A percentile compares a stretch with the other conserved stretches of the same genome.
These are phyloP conservation scores for Sander vitreus DNA, from an alignment of 2,113 vertebrate species.

Conservation along the genomic window DNA sequence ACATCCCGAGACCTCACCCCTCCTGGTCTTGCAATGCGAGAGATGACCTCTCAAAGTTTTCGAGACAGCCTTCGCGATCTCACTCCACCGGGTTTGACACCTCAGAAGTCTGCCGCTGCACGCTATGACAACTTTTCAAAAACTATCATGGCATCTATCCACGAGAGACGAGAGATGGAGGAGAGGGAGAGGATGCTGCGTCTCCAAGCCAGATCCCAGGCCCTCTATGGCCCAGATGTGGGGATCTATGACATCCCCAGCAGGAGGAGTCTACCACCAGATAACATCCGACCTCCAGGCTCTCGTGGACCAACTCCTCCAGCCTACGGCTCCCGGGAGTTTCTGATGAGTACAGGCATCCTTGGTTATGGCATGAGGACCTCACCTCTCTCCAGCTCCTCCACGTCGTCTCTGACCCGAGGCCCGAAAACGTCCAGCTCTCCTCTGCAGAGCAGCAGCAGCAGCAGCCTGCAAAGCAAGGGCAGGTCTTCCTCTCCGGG, in stretches of 20 bases:
- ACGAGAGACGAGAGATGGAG: slow-evolving; percentile 92
- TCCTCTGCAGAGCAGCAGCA: slow-evolving; percentile 91
- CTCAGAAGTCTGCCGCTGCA: slow-evolving; percentile 87
- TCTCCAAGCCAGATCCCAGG: slow-evolving; percentile 87
- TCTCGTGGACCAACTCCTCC: slow-evolving; percentile 82
- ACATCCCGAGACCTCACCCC: slow-evolving; percentile 59
- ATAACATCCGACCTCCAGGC: slow-evolving; percentile 74
- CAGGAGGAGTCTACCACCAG: slow-evolving; percentile 90
- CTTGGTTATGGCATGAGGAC: slow-evolving; percentile 88
- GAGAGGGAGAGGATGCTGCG: slow-evolving; percentile 90
- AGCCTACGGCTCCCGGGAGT: slow-evolving; percentile 92
- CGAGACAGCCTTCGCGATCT: slow-evolving; percentile 66
- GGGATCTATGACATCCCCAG: slow-evolving; percentile 92
- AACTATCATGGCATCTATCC: slow-evolving; percentile 95
- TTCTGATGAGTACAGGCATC: slow-evolving; percentile 88
- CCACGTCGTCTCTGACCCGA: slow-evolving; percentile 87
- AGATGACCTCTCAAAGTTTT: slow-evolving; percentile 53
- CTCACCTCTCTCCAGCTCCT: slow-evolving; percentile 88
- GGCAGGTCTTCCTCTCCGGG: slow-evolving; percentile 79
- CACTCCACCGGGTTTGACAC: slow-evolving; percentile 49
- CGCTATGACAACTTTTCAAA: slow-evolving; percentile 94
- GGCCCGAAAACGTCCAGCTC: slow-evolving; percentile 90
- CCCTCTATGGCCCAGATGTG: slow-evolving; percentile 86
- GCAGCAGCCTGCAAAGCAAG: slow-evolving; percentile 87
- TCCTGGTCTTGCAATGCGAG: slow-evolving; percentile 47